Evolutionary conservation across 2,797 vertebrate genomes (phyloP).

Genomic region (Phalanger gymnotis): DNA sequence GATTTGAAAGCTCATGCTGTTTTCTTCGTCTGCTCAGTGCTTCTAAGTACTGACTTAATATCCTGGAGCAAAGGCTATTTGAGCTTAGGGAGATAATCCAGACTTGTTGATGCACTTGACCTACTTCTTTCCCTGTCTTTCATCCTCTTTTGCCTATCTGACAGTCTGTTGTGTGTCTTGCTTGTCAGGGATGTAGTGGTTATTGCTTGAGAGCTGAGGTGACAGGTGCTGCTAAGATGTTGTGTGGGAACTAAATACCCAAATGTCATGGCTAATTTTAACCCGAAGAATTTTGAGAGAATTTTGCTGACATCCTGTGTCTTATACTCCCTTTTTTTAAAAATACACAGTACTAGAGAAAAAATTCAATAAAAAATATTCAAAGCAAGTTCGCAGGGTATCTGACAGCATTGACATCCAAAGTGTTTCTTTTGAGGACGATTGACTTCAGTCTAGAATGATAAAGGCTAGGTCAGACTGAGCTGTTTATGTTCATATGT

Average conservation of each 20-base stretch:
- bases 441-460: neutral
- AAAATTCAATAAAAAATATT: constrained; percentile 34
- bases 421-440: neutral
- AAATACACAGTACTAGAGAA: constrained; percentile 12
- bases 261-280: constrained; percentile 60
- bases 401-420: neutral
- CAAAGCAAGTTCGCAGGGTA: neutral
- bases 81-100: constrained; percentile 33
- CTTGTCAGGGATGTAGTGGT: constrained; percentile 22
- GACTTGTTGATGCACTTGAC: neutral
- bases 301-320: constrained; percentile 21
- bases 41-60: constrained; percentile 9
- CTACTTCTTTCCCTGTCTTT: neutral
- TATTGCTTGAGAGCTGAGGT: constrained; percentile 59
- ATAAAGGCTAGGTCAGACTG: neutral
- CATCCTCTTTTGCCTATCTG: neutral
- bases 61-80: neutral
- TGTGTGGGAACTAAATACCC: neutral
- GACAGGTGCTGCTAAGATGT: constrained; percentile 58
- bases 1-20: neutral
- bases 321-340: neutral
- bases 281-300: constrained; percentile 53
- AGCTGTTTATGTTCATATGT: neutral
- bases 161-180: neutral
- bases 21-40: neutral